phyloP scores from a whole-genome alignment of 2,888 invertebrate genomes.

The Euspilapteryx auroguttella region DNA sequence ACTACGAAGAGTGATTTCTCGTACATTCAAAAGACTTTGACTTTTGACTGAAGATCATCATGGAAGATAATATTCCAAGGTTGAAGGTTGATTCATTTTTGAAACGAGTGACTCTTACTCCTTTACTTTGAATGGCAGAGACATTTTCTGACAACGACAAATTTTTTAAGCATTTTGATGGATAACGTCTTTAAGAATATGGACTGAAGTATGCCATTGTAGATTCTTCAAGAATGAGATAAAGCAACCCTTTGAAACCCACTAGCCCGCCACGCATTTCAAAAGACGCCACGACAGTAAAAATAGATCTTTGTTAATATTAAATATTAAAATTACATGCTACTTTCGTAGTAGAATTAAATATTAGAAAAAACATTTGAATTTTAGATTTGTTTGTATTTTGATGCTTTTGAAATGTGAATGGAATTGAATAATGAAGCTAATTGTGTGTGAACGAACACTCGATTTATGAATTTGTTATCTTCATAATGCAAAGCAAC shows the following conservation, averaged over 20 bases:
- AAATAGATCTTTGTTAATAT: constrained; percentile 35
- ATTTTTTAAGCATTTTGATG: too few relatives aligned
- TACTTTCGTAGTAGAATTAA: constrained; percentile 32
- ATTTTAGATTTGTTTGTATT: constrained; percentile 46
- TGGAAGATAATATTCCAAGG: too few relatives aligned
- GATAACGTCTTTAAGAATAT: too few relatives aligned
- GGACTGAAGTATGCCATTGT: too few relatives aligned
- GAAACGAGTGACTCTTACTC: too few relatives aligned
- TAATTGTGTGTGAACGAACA: constrained; percentile 55
- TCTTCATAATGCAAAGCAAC: too few relatives aligned
- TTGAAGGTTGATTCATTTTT: too few relatives aligned
- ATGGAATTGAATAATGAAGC: constrained; percentile 40
- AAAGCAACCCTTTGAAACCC: constrained; percentile 13
- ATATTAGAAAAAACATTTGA: constrained; percentile 45
- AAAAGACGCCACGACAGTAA: constrained; percentile 43
- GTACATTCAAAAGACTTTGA: too few relatives aligned
- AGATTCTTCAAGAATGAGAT: constrained; percentile 1
- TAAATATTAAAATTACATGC: constrained; percentile 45
- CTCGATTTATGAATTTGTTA: constrained; percentile 41
- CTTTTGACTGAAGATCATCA: too few relatives aligned
- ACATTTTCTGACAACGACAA: too few relatives aligned
- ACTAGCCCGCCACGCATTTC: constrained; percentile 13
- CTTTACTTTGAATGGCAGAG: too few relatives aligned
- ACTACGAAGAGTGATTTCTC: too few relatives aligned
- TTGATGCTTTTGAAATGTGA: constrained; percentile 18